phyloP scores from a whole-genome alignment of 2,888 invertebrate species.

The Oasisia sp. region DNA sequence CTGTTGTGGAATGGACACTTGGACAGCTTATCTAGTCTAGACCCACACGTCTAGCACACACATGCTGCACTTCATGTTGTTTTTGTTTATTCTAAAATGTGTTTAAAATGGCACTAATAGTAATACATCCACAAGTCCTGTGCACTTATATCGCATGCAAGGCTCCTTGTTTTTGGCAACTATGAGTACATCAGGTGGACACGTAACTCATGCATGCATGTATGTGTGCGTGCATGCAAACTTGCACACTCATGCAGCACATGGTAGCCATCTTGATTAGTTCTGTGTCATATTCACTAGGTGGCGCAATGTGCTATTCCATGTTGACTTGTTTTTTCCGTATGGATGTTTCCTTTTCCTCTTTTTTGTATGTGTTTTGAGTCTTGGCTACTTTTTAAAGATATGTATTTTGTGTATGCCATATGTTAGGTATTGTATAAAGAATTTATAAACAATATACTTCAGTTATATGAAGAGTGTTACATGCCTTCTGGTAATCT shows the following conservation, averaged over 20 bases:
- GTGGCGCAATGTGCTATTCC: not conserved
- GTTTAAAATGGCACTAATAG: not conserved
- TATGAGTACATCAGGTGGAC: not conserved
- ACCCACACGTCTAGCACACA: no score
- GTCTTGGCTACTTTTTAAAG: not conserved
- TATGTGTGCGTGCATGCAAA: not conserved
- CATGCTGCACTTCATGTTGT: not conserved
- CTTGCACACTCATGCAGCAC: not conserved
- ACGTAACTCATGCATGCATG: not conserved
- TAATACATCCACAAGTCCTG: not conserved
- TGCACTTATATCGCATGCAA: not conserved
- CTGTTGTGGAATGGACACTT: not conserved
- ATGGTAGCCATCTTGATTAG: no score
- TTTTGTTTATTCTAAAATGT: not conserved
- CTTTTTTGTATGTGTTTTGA: not conserved
- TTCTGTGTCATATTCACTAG: no score
- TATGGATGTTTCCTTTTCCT: not conserved
- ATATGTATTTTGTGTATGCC: not conserved
- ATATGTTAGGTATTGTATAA: not conserved
- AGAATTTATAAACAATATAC: not conserved
- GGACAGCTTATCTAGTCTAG: no score
- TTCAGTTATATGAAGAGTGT: not conserved
- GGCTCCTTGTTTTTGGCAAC: not conserved
- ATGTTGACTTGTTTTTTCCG: not conserved
- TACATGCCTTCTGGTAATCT: not conserved